Evolutionary conservation across 2,888 invertebrate species (phyloP), one percentile per base, ranked within the genome.

Genomic region (Sminthurides aquaticus): DNA sequence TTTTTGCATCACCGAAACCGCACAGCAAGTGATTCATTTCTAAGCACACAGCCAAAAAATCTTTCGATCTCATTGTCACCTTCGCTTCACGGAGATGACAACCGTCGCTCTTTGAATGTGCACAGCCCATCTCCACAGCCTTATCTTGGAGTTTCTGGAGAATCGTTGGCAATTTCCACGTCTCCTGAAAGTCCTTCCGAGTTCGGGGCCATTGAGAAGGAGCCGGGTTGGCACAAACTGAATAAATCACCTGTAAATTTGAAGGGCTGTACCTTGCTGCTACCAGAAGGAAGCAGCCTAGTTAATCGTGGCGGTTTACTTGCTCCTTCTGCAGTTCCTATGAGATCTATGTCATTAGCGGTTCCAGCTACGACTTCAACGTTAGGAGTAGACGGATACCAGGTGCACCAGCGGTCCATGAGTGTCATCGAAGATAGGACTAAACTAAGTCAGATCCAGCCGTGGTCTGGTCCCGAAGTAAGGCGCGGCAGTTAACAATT

Each of bases 311-410:
- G 48, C 22, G 62, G 57, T 3, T n/a, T n/a, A n/a, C n/a, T n/a
- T n/a, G n/a, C n/a, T n/a, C n/a, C n/a, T n/a, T n/a, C n/a, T n/a
- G n/a, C n/a, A n/a, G 57, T 49, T 2, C 58, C 62, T 2, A 29
- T 48, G 43, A 48, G 60, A 43, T 60, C 60, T 1, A 49, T 61
- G 59, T 57, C 64, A 18, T 83, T 82, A 71, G 82, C 81, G 70
- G 81, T 75, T 2, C 71, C 75, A 26, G 67, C 68, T 1, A 29
- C 71, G n/a, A 74, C 75, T 11, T n/a, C n/a, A n/a, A 61, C 72
- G 27, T 68, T 70, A 48, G 68, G 69, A 68, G 62, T 66, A 3
- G 60, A 60, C 8, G 52, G 68, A n/a, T 58, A 64, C 1, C 67
- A 69, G 27, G 59, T 58, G 52, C 67, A 67, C 48, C 66, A 67